phyloP scores from a whole-genome alignment of 1,140 invertebrate genomes.

The Penaeus vannamei region DNA sequence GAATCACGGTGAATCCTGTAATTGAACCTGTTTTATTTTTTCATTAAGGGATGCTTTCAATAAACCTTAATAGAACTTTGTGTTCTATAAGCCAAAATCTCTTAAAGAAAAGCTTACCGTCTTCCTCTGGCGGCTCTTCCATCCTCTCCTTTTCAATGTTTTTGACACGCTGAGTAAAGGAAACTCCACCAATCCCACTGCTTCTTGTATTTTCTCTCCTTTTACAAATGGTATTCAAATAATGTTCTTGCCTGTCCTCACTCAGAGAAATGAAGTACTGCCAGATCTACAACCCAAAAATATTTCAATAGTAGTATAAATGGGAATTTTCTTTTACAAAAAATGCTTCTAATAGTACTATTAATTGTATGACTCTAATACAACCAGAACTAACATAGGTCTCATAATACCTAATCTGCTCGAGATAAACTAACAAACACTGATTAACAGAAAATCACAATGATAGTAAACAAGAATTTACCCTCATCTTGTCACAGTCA shows the following conservation, averaged over 20 bases:
- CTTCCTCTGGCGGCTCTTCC: neutral
- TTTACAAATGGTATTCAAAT: neutral
- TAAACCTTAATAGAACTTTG: too few relatives aligned
- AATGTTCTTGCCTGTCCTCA: neutral
- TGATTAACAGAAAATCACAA: neutral
- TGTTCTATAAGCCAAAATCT: too few relatives aligned
- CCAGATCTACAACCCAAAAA: neutral
- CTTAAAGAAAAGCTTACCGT: neutral
- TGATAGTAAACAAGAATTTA: neutral
- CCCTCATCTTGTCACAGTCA: conserved; percentile 47
- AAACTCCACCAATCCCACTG: neutral
- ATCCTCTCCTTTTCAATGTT: neutral
- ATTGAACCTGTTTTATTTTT: neutral
- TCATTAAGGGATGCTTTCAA: too few relatives aligned
- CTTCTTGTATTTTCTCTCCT: neutral
- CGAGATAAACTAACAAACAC: neutral
- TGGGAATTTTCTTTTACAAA: neutral
- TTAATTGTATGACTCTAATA: neutral
- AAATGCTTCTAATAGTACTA: neutral
- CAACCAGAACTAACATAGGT: neutral
- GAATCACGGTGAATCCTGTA: too few relatives aligned
- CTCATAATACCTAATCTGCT: neutral
- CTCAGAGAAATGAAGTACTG: conserved; percentile 25
- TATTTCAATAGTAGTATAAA: too few relatives aligned
- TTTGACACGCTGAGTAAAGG: neutral